Conservation (phyloP, 2,113 vertebrate species). For the Petrocephalus microphthalmus region DNA sequence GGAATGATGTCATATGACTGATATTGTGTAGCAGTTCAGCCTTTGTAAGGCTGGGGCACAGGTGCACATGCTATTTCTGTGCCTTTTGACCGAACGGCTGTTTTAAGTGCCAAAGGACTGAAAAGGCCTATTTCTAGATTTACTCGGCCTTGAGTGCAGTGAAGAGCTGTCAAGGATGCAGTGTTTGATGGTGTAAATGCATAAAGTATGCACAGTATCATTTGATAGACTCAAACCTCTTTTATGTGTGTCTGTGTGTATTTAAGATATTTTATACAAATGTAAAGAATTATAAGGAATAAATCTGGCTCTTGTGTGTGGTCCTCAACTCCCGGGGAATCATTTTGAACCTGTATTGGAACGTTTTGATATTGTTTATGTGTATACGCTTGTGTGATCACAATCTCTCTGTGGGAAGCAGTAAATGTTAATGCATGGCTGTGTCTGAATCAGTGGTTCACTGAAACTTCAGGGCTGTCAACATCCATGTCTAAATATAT, state of each 20-base stretch:
- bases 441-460: background rate
- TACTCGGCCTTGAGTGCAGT: background rate
- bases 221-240: background rate
- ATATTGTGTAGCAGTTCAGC: background rate
- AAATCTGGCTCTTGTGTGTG: background rate
- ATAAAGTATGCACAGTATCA: background rate
- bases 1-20: background rate
- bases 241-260: background rate
- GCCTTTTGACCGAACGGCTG: background rate
- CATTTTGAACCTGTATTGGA: background rate
- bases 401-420: background rate
- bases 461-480: background rate
- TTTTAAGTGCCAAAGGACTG: background rate
- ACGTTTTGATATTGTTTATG: background rate
- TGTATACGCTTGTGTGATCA: background rate
- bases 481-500: background rate
- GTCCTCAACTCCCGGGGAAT: background rate
- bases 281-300: background rate
- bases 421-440: background rate
- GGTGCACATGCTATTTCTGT: background rate
- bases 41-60: background rate
- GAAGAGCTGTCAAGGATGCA: background rate
- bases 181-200: background rate
- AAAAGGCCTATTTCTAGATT: background rate
- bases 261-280: conserved; percentile 2